Conservation (phyloP, 2,888 invertebrate genomes). For the Stramonita haemastoma region DNA sequence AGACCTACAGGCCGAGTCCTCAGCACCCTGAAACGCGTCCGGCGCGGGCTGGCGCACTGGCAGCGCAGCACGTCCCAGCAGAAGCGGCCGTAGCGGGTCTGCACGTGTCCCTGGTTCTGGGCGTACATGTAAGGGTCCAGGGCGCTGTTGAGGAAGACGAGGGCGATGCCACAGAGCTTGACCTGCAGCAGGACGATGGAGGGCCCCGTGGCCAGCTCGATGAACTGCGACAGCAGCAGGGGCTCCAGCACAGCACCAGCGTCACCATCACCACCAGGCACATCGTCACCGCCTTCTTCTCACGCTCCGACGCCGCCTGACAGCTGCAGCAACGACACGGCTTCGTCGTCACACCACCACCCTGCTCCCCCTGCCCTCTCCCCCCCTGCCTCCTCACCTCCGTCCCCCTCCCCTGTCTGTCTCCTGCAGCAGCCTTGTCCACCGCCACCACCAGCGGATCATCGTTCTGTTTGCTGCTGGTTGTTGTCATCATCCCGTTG, state of each 20-base stretch:
- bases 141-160: constrained; percentile 70
- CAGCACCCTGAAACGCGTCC: constrained; percentile 34
- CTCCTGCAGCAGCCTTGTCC: background rate
- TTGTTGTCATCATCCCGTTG: too few relatives aligned
- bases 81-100: constrained; percentile 56
- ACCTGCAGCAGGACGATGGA: constrained; percentile 69
- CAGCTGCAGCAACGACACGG: constrained; percentile 51
- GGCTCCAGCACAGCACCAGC: constrained; percentile 66
- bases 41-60: constrained; percentile 38
- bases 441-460: background rate
- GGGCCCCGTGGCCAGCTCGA: constrained; percentile 63
- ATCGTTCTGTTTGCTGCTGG: background rate
- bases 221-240: constrained; percentile 64
- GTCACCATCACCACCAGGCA: constrained; percentile 67
- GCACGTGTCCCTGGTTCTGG: constrained; percentile 60
- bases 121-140: constrained; percentile 69
- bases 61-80: constrained; percentile 51
- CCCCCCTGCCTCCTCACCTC: background rate
- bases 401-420: background rate
- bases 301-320: constrained; percentile 58
- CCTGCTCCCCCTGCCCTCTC: background rate
- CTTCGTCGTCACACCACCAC: background rate
- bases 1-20: constrained; percentile 34
- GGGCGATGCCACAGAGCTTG: constrained; percentile 69
- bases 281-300: constrained; percentile 65